Percentiles rank a stretch among this genome's conserved stretches.
These are phyloP conservation scores for Archips xylosteana DNA, from an alignment of 2,888 invertebrate species.

Conservation along the genomic window DNA sequence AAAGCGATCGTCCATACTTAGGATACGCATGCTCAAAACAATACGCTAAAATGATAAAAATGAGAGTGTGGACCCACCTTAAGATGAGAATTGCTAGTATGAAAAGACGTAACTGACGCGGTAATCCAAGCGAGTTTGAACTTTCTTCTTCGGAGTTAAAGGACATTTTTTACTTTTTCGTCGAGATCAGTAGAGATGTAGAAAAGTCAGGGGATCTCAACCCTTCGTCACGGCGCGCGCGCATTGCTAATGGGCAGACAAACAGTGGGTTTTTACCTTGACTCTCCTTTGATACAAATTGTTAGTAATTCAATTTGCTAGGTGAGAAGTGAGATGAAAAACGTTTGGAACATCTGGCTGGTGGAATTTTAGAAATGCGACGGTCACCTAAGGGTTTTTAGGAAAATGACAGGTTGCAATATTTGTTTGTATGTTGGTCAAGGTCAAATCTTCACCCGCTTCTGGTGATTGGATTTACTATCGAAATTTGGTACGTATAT, in stretches of 20 bases:
- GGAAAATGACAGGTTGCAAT: no score
- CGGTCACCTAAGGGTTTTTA: background rate
- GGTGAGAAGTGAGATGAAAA: conserved; percentile 45
- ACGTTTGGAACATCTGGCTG: conserved; percentile 32
- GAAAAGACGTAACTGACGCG: conserved; percentile 16
- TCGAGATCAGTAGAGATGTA: conserved; percentile 47
- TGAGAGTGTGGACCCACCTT: background rate
- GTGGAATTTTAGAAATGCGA: conserved; percentile 17
- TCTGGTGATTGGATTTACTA: no score
- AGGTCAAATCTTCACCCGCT: no score
- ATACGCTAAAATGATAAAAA: no score
- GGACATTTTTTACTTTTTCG: conserved; percentile 28
- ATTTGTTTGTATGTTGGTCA: no score
- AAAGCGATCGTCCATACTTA: no score
- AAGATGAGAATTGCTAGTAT: conserved; percentile 8
- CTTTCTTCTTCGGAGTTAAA: conserved; percentile 1
- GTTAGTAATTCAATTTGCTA: conserved; percentile 47
- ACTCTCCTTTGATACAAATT: conserved; percentile 45
- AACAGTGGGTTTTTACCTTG: conserved; percentile 61
- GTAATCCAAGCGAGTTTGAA: background rate
- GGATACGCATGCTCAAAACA: no score
- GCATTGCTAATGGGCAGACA: conserved; percentile 74
- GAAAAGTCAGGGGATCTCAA: conserved; percentile 61
- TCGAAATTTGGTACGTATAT: no score
- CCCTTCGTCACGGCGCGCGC: conserved; percentile 75